phyloP scores from a whole-genome alignment of 2,888 invertebrate genomes.

The Coenonympha arcania region DNA sequence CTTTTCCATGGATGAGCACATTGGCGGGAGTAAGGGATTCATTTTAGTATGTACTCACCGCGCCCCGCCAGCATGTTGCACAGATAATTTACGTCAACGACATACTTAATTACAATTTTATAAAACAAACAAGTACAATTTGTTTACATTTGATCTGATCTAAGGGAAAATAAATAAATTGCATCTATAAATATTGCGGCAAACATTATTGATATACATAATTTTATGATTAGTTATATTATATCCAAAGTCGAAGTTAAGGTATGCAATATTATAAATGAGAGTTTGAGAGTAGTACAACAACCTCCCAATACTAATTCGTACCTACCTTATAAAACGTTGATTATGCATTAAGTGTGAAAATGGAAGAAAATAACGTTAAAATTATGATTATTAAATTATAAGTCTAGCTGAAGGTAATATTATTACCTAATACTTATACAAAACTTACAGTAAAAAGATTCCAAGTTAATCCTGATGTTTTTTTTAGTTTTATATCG shows the following conservation, averaged over 20 bases:
- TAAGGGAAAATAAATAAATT: conserved; percentile 32
- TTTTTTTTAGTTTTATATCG: background rate
- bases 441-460: too few species aligned
- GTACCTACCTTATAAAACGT: background rate
- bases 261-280: conserved; percentile 18
- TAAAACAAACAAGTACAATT: too few species aligned
- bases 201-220: conserved; percentile 36
- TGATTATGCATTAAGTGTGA: background rate
- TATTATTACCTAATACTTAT: too few species aligned
- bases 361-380: background rate
- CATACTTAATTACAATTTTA: too few species aligned
- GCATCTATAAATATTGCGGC: conserved; percentile 36
- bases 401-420: background rate
- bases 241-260: conserved; percentile 19
- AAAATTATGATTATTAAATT: background rate
- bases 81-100: too few species aligned
- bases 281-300: background rate
- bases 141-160: too few species aligned
- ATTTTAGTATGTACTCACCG: too few species aligned
- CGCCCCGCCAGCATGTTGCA: too few species aligned
- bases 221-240: conserved; percentile 24
- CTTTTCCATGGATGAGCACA: too few species aligned
- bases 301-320: background rate
- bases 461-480: background rate
- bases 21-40: too few species aligned